Evolutionary conservation across 2,797 vertebrate genomes (phyloP), one percentile per base, ranked within the genome.

Genomic region (Coregonus suidteri): DNA sequence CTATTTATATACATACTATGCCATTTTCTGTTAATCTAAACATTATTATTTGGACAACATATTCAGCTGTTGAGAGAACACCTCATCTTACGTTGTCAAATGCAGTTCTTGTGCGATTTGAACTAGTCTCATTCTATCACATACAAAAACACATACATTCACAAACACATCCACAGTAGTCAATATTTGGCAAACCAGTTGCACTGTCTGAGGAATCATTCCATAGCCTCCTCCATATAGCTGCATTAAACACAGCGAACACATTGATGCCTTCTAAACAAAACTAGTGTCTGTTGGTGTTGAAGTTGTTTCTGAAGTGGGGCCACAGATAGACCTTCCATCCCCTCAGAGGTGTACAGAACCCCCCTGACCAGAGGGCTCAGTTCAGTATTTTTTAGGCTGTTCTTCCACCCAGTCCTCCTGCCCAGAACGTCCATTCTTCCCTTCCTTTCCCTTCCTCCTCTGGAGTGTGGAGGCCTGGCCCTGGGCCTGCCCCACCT

Each of bases 401-500:
- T 77, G 79, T 16, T 20, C 77, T 56, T 18, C 71, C 0, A 34
- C 54, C 52, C 59, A 76, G 1, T 80, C 83, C 31, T 90, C 53
- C 16, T 56, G 53, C 16, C 53, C 82, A 0, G 73, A 77, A 3
- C 16, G 31, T 56, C 13, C 72, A 4, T 77, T 62, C 70, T 64
- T 90, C 67, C 20, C 53, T 56, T 18, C 78, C 70, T 81, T 81
- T 18, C 70, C 77, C 68, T 82, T 88, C 71, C 51, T 86, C 56
- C 69, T 76, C 71, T 62, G 47, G 53, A 53, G 75, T 4, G 77
- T 18, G 15, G 53, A 56, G 53, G 4, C 30, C 31, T 72, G 52
- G 13, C 59, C 68, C 80, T 91, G 90, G 81, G 93, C 93, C 88
- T 91, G 85, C 88, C 90, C 90, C 85, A 93, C 93, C 88, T 92